Evolutionary conservation across 2,113 vertebrate species (phyloP).

Genomic region (Irena cyanogastra): DNA sequence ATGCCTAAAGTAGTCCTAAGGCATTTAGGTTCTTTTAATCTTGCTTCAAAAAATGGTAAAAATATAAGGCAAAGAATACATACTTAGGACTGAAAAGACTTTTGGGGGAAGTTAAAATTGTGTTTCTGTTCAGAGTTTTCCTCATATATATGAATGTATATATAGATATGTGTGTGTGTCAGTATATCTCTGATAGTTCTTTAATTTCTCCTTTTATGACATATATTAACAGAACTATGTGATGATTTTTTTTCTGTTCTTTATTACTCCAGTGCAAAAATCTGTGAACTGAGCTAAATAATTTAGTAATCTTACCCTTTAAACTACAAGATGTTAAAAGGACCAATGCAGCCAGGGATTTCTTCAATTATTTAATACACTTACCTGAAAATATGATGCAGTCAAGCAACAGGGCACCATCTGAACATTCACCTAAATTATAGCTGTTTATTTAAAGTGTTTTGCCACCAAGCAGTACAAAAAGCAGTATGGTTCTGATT

Average conservation of each 20-base stretch:
- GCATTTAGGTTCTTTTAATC: neutral
- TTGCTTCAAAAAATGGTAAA: neutral
- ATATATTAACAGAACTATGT: neutral
- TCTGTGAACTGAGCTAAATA: slow-evolving; percentile 13
- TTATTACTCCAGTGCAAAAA: neutral
- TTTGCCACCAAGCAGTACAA: neutral
- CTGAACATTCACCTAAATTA: neutral
- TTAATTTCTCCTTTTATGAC: neutral
- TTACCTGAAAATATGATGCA: neutral
- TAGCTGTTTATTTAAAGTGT: neutral
- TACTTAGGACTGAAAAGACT: neutral
- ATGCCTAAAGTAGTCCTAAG: neutral
- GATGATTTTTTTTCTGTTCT: neutral
- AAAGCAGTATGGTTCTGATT: neutral
- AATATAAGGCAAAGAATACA: neutral
- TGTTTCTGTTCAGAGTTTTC: neutral
- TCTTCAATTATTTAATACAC: slow-evolving; percentile 25
- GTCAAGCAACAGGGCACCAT: neutral
- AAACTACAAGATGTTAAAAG: neutral
- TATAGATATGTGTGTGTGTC: too few relatives aligned
- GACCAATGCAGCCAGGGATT: neutral
- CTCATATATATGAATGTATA: too few relatives aligned
- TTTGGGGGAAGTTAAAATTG: neutral
- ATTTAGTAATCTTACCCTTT: slow-evolving; percentile 9
- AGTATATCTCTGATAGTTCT: neutral